phyloP scores from a whole-genome alignment of 2,888 invertebrate genomes.

The Matsumyia berberina region DNA sequence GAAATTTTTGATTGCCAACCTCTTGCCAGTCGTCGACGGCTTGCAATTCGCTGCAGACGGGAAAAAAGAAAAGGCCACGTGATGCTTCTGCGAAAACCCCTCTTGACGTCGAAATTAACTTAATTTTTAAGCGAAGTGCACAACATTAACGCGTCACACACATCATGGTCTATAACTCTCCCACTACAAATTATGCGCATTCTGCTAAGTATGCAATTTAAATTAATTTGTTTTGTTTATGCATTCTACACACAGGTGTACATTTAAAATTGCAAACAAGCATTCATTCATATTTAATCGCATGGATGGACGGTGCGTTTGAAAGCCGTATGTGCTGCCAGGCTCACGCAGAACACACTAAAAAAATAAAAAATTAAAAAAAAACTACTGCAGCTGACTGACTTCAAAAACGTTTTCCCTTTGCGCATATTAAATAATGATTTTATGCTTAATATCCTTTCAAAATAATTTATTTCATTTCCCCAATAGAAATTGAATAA shows the following conservation, averaged over 20 bases:
- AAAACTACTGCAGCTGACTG: conserved; percentile 40
- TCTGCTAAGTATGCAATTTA: conserved; percentile 4
- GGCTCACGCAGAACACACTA: neutral
- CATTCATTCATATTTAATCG: conserved; percentile 10
- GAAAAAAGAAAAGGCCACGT: too few relatives aligned
- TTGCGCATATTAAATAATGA: conserved; percentile 61
- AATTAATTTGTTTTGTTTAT: neutral
- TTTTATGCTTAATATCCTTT: conserved; percentile 73
- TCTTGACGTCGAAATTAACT: too few relatives aligned
- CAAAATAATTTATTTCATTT: conserved; percentile 72
- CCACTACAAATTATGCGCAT: too few relatives aligned
- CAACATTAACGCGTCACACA: too few relatives aligned
- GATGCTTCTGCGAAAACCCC: too few relatives aligned
- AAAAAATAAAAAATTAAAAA: neutral
- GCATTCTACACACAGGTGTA: neutral
- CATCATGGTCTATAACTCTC: too few relatives aligned
- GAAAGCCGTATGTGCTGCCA: neutral
- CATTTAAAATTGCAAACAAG: conserved; percentile 9
- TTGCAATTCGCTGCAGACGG: too few relatives aligned
- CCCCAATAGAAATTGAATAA: conserved; percentile 70
- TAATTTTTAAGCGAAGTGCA: too few relatives aligned
- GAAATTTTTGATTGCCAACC: too few relatives aligned
- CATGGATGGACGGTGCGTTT: neutral
- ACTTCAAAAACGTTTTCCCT: conserved; percentile 43
- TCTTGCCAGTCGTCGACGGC: too few relatives aligned